Conservation (phyloP, 1,140 invertebrate genomes). For the Drosophila auraria region DNA sequence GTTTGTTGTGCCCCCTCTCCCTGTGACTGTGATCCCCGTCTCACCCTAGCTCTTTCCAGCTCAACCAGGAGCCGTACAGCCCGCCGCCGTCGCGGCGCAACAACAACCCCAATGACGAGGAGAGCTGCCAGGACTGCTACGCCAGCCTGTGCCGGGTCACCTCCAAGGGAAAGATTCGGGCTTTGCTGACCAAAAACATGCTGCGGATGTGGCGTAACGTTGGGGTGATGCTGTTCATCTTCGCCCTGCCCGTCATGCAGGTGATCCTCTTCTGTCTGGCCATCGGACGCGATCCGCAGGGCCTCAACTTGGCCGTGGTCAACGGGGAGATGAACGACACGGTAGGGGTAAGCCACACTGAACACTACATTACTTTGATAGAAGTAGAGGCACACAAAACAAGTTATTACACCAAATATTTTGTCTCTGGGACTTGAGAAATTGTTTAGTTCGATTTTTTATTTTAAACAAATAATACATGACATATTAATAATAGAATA, state of each 20-base stretch:
- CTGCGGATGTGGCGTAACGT: constrained; percentile 97
- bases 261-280: constrained; percentile 98
- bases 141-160: constrained; percentile 85
- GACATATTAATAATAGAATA: no score
- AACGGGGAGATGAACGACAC: constrained; percentile 91
- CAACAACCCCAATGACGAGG: constrained; percentile 79
- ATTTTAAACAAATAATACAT: no score
- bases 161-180: constrained; percentile 90
- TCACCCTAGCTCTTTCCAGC: constrained; percentile 34
- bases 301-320: constrained; percentile 93
- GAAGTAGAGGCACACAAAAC: background rate
- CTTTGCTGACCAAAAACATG: constrained; percentile 96
- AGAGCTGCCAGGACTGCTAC: constrained; percentile 82
- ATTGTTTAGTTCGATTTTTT: no score
- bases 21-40: background rate
- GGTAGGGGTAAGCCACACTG: constrained; percentile 71
- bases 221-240: constrained; percentile 96
- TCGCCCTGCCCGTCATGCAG: constrained; percentile 95
- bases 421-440: background rate
- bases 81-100: constrained; percentile 74
- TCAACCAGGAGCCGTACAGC: constrained; percentile 81
- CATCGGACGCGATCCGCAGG: constrained; percentile 95
- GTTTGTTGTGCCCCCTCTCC: constrained; percentile 65
- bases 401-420: background rate
- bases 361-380: background rate